Percentiles rank a stretch among this genome's conserved stretches.
Evolutionary conservation across 2,888 invertebrate species (phyloP).

Genomic region (Sarcophaga caerulescens): DNA sequence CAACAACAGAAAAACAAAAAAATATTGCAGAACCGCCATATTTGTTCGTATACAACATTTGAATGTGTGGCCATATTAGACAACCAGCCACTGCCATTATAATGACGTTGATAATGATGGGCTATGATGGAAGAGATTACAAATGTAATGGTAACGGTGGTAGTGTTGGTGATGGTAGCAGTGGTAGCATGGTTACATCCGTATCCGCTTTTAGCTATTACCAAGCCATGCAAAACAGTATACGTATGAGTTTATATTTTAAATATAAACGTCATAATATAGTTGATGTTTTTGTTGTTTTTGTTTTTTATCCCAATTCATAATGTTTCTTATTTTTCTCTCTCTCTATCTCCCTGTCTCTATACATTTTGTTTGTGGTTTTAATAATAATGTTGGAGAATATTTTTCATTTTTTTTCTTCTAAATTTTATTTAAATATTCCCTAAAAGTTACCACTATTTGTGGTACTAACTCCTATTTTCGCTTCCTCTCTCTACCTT

Average conservation of each 20-base stretch:
- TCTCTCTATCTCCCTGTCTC: not conserved
- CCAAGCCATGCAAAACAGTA: not conserved
- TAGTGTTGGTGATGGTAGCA: not conserved
- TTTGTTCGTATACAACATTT: too few relatives aligned
- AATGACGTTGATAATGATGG: constrained; percentile 37
- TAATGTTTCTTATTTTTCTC: not conserved
- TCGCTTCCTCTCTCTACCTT: not conserved
- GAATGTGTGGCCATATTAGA: constrained; percentile 11
- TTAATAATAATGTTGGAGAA: too few relatives aligned
- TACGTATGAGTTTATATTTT: not conserved
- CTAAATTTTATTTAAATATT: constrained; percentile 3
- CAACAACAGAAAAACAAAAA: too few relatives aligned
- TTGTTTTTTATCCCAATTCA: not conserved
- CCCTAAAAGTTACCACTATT: constrained; percentile 40
- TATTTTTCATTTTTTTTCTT: not conserved
- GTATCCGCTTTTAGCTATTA: constrained; percentile 7
- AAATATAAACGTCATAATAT: not conserved
- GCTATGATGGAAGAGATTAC: constrained; percentile 41
- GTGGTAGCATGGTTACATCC: constrained; percentile 24
- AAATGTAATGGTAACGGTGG: constrained; percentile 6
- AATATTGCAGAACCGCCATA: not conserved
- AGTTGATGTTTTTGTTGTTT: not conserved
- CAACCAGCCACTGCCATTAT: constrained; percentile 25
- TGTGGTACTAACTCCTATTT: not conserved
- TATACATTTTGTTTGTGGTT: not conserved